Base-by-base conservation (phyloP, 53 echinoderm and acorn worm genomes). In the Pentamera pediparva region DNA sequence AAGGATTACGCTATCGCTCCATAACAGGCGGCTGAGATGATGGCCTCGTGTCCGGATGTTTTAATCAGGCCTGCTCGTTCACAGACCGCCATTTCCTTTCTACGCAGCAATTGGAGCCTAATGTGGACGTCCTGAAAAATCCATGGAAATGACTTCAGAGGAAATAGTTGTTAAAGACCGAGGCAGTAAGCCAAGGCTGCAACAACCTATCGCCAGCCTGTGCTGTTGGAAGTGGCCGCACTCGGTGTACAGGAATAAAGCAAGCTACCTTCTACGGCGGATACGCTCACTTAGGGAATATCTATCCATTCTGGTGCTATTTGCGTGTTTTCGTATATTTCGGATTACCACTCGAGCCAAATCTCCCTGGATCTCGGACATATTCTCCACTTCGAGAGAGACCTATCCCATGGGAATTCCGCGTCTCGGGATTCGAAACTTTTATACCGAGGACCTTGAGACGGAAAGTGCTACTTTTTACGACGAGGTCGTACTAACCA, bases 71-170 rank as follows among this genome's bases (percentile, higher is more conserved):
- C 74, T 76, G 72, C 73, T 63, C 50, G 58, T 62, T 56, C 63
- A 58, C 84, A 72, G 55, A 54, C 55, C 55, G 50, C 55, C 24
- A 51, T 72, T 72, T 72, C 73, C 73, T 54, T 53, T 54, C 11
- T 38, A 54, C 55, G 34, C 13, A 53, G 55, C 73, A 53, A 51
- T 72, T 53, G 52, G 55, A 54, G 73, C 52, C 73, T 72, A 72
- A 72, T 72, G 73, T 72, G 73, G 73, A 72, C 54, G 73, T 78
- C 78, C 78, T 78, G 41, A 78, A 84, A 84, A 59, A 76, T 70
- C 83, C 50, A 81, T 86, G 86, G 86, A 86, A 86, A 86, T 86
- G 86, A 86, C 86, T 81, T 81, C 86, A 86, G 82, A 84, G 84
- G 84, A 84, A 84, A 73, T 78, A 61, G 54, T 74, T 78, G 71